A percentile compares a stretch with the other conserved stretches of the same genome.
Conservation (phyloP, 2,888 invertebrate genomes). For the Sinodicranocentrus sp. region DNA sequence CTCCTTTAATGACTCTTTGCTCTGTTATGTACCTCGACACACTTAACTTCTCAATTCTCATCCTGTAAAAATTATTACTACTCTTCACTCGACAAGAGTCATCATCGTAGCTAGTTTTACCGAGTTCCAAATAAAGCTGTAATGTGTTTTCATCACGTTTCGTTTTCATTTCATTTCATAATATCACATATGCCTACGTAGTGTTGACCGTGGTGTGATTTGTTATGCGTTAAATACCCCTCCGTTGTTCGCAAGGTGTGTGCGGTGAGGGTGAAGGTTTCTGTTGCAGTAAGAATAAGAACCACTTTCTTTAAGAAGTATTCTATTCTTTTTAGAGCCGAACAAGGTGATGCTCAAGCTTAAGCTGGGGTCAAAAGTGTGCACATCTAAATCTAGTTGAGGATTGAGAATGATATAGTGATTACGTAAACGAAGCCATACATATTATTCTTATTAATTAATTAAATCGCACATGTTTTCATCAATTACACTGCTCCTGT, state of each 20-base stretch:
- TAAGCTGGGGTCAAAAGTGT: too few relatives aligned
- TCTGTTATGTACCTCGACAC: background rate
- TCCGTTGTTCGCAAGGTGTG: background rate
- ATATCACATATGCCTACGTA: background rate
- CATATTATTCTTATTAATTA: too few relatives aligned
- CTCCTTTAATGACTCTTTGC: conserved; percentile 6
- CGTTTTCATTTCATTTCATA: conserved; percentile 19
- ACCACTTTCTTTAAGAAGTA: too few relatives aligned
- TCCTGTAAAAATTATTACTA: background rate
- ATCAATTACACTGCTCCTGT: too few relatives aligned
- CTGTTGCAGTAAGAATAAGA: background rate
- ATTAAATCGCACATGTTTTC: too few relatives aligned
- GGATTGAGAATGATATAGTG: too few relatives aligned
- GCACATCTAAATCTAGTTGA: too few relatives aligned
- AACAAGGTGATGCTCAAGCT: too few relatives aligned
- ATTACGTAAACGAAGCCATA: too few relatives aligned
- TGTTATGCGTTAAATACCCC: too few relatives aligned
- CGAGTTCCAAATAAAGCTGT: background rate
- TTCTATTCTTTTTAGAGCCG: too few relatives aligned
- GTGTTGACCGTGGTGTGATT: background rate
- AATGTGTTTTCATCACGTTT: conserved; percentile 32
- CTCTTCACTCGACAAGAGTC: background rate
- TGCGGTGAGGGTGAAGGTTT: background rate
- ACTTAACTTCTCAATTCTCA: background rate
- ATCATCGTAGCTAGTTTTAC: background rate